Base-by-base conservation (phyloP, 1,140 invertebrate species). In the Drosophila rufa region DNA sequence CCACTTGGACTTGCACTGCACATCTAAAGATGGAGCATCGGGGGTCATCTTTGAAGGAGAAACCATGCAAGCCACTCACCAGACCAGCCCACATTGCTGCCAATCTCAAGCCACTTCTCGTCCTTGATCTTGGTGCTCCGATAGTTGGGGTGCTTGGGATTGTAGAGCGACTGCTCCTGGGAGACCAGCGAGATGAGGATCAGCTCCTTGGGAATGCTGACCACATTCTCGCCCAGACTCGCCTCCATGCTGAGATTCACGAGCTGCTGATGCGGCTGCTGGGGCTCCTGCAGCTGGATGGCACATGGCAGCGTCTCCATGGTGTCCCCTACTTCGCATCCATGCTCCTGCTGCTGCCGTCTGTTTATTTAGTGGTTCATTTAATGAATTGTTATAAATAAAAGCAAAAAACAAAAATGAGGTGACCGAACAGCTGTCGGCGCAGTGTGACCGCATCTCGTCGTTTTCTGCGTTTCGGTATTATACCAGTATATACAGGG, bases 1-100 rank as follows among this genome's bases (percentile, higher is more conserved):
- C 91, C 91, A 92, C 25, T 92, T 92, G 4, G 85, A 80, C 74
- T 92, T 92, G 66, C 91, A 92, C 70, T 92, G 89, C 4, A 43
- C 43, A 30, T 78, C 91, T 92, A 25, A 2, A 3, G 3, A 19
- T 11, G 9, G 4, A 7, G 3, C 2, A 47, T 27, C 25, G 12
- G 25, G 12, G 9, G 12, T n/a, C 38, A 33, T n/a, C 17, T 61
- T 61, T 17, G 22, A 17, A 40, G 25, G 36, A 14, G 48, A 14
- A 57, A 40, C 14, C 15, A 4, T 6, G 8, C 6, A 17, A 19
- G 7, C 5, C 30, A 67, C 67, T 87, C 11, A 92, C 91, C 91
- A 25, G 91, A 65, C 91, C 91, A 92, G 14, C 91, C 83, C 22
- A 92, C 65, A 38, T 75, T 77, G 11, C 66, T 64, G 17, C 85